Evolutionary conservation across 2,797 vertebrate species (phyloP).

Genomic region (Enteromius anoplus): DNA sequence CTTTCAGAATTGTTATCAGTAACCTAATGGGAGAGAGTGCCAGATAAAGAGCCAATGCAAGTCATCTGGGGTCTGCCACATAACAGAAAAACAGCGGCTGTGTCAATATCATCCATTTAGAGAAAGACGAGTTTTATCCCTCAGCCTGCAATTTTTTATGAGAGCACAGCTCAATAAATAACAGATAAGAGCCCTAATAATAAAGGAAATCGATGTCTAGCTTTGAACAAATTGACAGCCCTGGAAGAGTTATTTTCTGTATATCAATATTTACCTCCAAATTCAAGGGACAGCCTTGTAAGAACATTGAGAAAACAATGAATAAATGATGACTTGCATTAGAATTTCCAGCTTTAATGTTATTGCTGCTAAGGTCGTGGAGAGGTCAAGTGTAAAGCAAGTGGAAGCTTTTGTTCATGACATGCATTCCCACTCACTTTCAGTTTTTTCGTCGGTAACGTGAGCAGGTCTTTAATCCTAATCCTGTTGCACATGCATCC

Average conservation of each 20-base stretch:
- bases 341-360: not conserved
- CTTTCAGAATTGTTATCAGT: slow-evolving; percentile 49
- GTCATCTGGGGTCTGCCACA: slow-evolving; percentile 37
- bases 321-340: slow-evolving; percentile 7
- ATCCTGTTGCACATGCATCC: slow-evolving; percentile 61
- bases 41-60: slow-evolving; percentile 39
- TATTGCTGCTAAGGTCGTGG: slow-evolving; percentile 6
- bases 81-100: slow-evolving; percentile 36
- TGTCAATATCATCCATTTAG: slow-evolving; percentile 29
- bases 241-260: slow-evolving; percentile 61
- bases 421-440: slow-evolving; percentile 18
- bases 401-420: slow-evolving; percentile 31
- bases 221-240: slow-evolving; percentile 66
- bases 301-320: not conserved
- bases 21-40: slow-evolving; percentile 6
- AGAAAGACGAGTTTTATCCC: slow-evolving; percentile 24
- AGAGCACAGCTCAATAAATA: slow-evolving; percentile 20
- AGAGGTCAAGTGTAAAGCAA: not conserved
- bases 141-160: slow-evolving; percentile 4
- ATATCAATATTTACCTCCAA: slow-evolving; percentile 63
- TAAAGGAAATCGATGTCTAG: slow-evolving; percentile 68
- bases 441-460: slow-evolving; percentile 54
- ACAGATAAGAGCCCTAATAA: slow-evolving; percentile 28
- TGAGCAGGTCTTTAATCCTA: slow-evolving; percentile 69
- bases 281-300: slow-evolving; percentile 38